Evolutionary conservation across 2,113 vertebrate genomes (phyloP).

Genomic region (Corynorhinus townsendii): DNA sequence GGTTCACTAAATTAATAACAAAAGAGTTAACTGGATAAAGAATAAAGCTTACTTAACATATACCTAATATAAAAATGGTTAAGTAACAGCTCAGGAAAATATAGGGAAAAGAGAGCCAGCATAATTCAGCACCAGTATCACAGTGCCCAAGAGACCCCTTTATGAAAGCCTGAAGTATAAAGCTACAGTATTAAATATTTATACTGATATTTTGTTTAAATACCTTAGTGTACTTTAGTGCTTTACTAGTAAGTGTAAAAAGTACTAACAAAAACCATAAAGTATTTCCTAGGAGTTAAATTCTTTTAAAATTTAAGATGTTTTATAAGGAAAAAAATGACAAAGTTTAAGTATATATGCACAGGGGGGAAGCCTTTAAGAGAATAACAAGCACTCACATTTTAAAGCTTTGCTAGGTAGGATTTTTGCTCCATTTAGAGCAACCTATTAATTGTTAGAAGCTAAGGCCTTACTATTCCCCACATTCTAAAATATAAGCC

Average conservation of each 20-base stretch:
- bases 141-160: neutral
- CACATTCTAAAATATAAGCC: neutral
- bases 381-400: neutral
- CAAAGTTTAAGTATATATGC: neutral
- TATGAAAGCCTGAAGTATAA: neutral
- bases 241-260: neutral
- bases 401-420: neutral
- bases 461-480: neutral
- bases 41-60: neutral
- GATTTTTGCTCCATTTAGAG: neutral
- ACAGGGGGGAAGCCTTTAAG: neutral
- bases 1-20: neutral
- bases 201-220: slow-evolving; percentile 18
- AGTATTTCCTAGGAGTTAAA: neutral
- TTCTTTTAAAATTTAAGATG: neutral
- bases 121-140: neutral
- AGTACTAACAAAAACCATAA: slow-evolving; percentile 2
- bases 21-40: neutral
- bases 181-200: neutral
- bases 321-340: neutral
- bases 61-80: neutral
- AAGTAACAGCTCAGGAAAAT: slow-evolving; percentile 13
- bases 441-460: neutral
- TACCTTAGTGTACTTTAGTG: neutral
- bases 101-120: neutral